phyloP scores from a whole-genome alignment of 2,797 vertebrate species.

The Thalassophryne amazonica region DNA sequence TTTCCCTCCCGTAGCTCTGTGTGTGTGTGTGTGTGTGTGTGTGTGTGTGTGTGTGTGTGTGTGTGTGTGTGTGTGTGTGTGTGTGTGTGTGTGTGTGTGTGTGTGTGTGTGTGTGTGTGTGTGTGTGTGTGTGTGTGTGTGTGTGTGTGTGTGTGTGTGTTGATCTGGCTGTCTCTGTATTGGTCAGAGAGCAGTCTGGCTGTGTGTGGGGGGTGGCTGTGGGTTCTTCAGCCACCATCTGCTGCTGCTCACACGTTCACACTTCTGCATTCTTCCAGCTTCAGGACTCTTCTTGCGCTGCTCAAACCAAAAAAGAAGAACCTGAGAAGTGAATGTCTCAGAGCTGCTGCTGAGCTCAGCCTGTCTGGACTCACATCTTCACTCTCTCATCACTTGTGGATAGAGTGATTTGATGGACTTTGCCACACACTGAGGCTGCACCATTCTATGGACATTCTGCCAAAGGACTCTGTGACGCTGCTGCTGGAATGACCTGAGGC shows the following conservation, averaged over 20 bases:
- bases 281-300: conserved; percentile 76
- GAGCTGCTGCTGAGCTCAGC: too few species aligned
- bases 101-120: conserved; percentile 10
- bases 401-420: too few species aligned
- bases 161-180: too few species aligned
- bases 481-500: too few species aligned
- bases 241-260: conserved; percentile 84
- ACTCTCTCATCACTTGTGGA: too few species aligned
- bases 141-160: neutral
- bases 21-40: conserved; percentile 12
- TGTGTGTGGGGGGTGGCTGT: conserved; percentile 80
- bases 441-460: too few species aligned
- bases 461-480: too few species aligned
- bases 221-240: conserved; percentile 85
- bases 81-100: neutral
- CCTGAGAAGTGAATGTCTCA: too few species aligned
- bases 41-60: conserved; percentile 2
- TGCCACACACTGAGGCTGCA: too few species aligned
- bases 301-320: conserved; percentile 22
- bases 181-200: too few species aligned
- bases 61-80: conserved; percentile 2
- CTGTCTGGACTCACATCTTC: too few species aligned
- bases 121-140: conserved; percentile 12
- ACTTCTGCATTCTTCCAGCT: conserved; percentile 81
- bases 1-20: conserved; percentile 33